Conservation (phyloP, 2,797 vertebrate species). For the Hoplostethus mediterraneus region DNA sequence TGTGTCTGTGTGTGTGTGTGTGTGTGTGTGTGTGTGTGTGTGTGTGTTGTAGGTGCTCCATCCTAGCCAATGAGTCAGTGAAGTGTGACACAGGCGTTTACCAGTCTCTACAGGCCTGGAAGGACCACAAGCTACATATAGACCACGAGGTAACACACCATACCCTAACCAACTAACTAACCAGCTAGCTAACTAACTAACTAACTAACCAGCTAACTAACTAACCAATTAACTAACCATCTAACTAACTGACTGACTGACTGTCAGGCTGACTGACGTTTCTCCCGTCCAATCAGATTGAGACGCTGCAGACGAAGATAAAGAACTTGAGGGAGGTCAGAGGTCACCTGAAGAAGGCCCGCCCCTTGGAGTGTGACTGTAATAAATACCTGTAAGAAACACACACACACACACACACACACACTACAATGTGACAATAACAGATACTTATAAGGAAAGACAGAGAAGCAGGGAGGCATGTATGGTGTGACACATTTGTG, state of each 20-base stretch:
- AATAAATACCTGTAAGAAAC: conserved; percentile 88
- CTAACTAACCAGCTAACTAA: too few species aligned
- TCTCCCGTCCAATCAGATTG: conserved; percentile 84
- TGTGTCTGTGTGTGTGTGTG: too few species aligned
- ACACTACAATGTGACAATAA: neutral
- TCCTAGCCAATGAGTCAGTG: conserved; percentile 91
- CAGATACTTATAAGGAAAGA: too few species aligned
- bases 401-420: neutral
- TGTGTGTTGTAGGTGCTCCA: conserved; percentile 87
- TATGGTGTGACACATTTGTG: too few species aligned
- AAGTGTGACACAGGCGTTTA: conserved; percentile 93
- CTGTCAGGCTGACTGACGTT: neutral
- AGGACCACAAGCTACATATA: conserved; percentile 96
- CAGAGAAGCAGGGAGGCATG: neutral
- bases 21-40: too few species aligned
- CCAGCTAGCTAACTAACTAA: neutral
- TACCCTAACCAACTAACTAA: neutral
- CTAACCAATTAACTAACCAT: neutral
- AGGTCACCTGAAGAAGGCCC: conserved; percentile 94
- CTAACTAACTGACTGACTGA: too few species aligned
- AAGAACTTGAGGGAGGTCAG: conserved; percentile 96
- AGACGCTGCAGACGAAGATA: conserved; percentile 97
- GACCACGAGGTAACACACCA: conserved; percentile 90
- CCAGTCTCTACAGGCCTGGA: conserved; percentile 95
- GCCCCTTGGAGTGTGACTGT: conserved; percentile 94